These are phyloP conservation scores for Noturus placidus DNA, from an alignment of 2,113 vertebrate species.

Conservation along the genomic window DNA sequence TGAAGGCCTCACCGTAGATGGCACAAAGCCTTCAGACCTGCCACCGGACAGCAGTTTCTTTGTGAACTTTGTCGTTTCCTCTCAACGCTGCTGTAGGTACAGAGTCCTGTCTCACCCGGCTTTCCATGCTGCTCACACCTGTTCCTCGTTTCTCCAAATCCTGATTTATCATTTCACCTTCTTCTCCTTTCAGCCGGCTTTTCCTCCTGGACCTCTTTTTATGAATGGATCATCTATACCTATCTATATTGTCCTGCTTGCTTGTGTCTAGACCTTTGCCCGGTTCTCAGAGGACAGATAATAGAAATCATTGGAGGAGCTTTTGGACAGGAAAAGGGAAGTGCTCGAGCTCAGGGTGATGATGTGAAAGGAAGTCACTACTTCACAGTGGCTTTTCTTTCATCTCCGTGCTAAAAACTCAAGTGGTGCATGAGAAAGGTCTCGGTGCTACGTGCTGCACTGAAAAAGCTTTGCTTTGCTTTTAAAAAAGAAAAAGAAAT, in stretches of 20 bases:
- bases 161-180: not conserved
- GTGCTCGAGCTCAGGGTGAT: slow-evolving; percentile 19
- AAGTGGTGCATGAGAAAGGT: not conserved
- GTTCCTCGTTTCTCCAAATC: not conserved
- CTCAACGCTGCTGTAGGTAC: not conserved
- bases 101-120: not conserved
- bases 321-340: slow-evolving; percentile 34
- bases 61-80: not conserved
- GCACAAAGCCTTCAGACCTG: not conserved
- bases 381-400: slow-evolving; percentile 21
- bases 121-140: not conserved
- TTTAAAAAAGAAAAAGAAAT: not conserved
- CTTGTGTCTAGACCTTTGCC: not conserved
- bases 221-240: not conserved
- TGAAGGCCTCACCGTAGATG: not conserved
- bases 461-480: not conserved
- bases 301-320: slow-evolving; percentile 7
- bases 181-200: not conserved
- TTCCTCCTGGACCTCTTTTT: not conserved
- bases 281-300: slow-evolving; percentile 7
- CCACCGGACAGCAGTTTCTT: not conserved
- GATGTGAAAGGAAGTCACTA: slow-evolving; percentile 36
- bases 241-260: not conserved
- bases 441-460: not conserved
- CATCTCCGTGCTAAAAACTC: not conserved